Base-by-base conservation (phyloP, 2,888 invertebrate species). In the Sialis fuliginosa region DNA sequence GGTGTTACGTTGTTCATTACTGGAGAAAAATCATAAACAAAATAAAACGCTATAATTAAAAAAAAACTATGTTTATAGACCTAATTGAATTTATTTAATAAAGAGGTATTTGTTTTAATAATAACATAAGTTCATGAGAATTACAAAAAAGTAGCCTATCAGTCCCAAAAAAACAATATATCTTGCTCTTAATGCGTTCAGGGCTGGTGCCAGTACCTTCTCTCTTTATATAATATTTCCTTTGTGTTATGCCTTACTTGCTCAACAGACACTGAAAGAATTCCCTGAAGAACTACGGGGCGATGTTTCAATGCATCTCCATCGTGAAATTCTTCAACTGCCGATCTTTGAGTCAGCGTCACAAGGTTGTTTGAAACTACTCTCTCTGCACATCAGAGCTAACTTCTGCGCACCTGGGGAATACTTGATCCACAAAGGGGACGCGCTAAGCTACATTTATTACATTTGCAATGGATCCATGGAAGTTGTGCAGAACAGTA, bases 401-500 rank as follows among this genome's bases (percentile, higher is more conserved):
- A 91, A 91, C 68, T 95, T 96, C 65, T 95, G 93, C 62, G 93
- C 93, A 7, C 95, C 95, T 4, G 93, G 93, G 48, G 95, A 95
- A 63, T 93, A 84, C 62, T 75, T 95, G 42, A 84, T 93, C 40
- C 93, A 93, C 67, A 88, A 85, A 68, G 93, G 93, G 39, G 95
- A 95, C 59, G 92, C 92, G 6, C 75, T 95, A 32, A 84, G 86
- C 50, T 90, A 90, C 62, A 88, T 95, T 57, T 93, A 92, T 67
- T 92, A 93, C 65, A 80, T 95, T 53, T 93, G 91, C 69, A 93
- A 93, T 61, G 95, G 95, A 6, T 92, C 92, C 32, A 92, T 95
- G 92, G 95, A 95, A 68, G 92, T 95, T 41, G 85, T 95, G 58
- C 92, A 93, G 64, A 85, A 91, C 58, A 86, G 84, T 52, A 93